These are phyloP conservation scores for Enteromius thamalakanensis DNA, from an alignment of 2,797 vertebrate genomes.

Conservation along the genomic window DNA sequence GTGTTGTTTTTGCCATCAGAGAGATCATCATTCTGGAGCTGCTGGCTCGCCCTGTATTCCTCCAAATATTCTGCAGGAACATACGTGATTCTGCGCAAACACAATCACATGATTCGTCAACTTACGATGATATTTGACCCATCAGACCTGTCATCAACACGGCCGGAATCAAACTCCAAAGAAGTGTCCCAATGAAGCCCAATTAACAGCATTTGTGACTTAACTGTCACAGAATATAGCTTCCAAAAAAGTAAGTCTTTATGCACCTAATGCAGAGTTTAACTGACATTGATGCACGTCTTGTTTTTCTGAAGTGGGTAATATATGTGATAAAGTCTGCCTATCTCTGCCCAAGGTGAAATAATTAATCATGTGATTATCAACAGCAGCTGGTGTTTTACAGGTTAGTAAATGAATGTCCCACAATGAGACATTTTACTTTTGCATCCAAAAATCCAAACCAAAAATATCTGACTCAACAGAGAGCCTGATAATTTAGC, in stretches of 20 bases:
- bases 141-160: conserved; percentile 57
- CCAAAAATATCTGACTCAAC: not conserved
- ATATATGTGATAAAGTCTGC: conserved; percentile 49
- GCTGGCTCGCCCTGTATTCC: conserved; percentile 84
- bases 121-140: conserved; percentile 5
- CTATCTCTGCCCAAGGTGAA: conserved; percentile 62
- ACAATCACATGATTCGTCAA: conserved; percentile 28
- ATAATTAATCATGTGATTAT: conserved; percentile 54
- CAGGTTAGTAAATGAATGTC: conserved; percentile 56
- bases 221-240: not conserved
- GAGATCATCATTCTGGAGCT: conserved; percentile 71
- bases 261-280: not conserved
- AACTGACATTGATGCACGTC: conserved; percentile 16
- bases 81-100: conserved; percentile 86
- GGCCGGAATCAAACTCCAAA: conserved; percentile 32
- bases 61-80: conserved; percentile 92
- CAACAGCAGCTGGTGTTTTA: conserved; percentile 60
- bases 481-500: conserved; percentile 10
- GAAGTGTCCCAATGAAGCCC: not conserved
- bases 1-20: conserved; percentile 37
- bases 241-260: not conserved
- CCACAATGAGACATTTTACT: conserved; percentile 37
- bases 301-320: conserved; percentile 28
- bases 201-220: not conserved
- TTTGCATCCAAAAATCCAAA: conserved; percentile 24